These are phyloP conservation scores for Oryzias sinensis DNA, from an alignment of 2,797 vertebrate genomes.

Conservation along the genomic window DNA sequence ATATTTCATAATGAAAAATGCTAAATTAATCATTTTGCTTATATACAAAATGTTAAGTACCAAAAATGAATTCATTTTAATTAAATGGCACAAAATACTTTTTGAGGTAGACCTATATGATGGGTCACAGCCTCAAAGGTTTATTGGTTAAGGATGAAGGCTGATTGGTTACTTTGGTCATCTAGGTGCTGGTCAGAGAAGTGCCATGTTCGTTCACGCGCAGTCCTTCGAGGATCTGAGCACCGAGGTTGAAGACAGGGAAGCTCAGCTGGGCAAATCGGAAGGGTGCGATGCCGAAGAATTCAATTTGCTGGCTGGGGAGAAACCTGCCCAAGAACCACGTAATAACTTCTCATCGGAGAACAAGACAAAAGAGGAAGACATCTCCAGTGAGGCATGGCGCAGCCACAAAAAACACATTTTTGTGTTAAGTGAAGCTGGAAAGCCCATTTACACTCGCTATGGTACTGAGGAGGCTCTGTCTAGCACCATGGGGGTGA, in stretches of 20 bases:
- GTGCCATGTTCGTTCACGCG: conserved; percentile 90
- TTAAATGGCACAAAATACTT: no score
- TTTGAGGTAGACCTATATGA: no score
- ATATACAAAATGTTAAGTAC: no score
- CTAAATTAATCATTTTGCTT: no score
- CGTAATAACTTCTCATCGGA: conserved; percentile 66
- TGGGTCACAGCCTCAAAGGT: no score
- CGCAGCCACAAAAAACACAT: conserved; percentile 91
- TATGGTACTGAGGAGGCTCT: conserved; percentile 95
- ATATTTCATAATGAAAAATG: no score
- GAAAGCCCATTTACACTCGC: conserved; percentile 95
- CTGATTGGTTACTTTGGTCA: no score
- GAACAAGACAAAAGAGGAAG: conserved; percentile 82
- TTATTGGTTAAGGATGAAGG: no score
- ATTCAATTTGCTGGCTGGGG: conserved; percentile 49
- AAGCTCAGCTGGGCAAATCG: conserved; percentile 24
- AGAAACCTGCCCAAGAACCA: conserved; percentile 56
- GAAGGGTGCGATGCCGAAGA: conserved; percentile 74
- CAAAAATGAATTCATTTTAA: no score
- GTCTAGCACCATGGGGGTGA: conserved; percentile 95
- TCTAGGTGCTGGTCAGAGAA: conserved; percentile 86
- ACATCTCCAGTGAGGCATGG: conserved; percentile 86
- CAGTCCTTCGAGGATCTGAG: conserved; percentile 94
- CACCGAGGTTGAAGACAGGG: conserved; percentile 67
- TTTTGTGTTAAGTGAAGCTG: conserved; percentile 95